Percentiles rank a stretch among this genome's conserved stretches.
These are phyloP conservation scores for Drosophila rhopaloa DNA, from an alignment of 1,140 invertebrate species.

Conservation along the genomic window DNA sequence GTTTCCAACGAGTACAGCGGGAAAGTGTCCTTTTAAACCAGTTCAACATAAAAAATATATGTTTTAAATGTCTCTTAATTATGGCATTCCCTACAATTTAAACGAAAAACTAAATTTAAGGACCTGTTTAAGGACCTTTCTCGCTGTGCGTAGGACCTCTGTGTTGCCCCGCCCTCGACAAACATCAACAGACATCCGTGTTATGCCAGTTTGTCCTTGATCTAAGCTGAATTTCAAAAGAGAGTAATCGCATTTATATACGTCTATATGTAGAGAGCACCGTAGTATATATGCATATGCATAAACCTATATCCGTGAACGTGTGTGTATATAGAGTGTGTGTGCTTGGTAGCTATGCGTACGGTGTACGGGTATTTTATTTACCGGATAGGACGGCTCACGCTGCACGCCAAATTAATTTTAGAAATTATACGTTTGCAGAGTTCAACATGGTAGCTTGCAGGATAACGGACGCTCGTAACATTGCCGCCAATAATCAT, in stretches of 20 bases:
- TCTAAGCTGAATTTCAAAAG: conserved; percentile 29
- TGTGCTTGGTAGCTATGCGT: conserved; percentile 63
- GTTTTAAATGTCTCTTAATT: too few species aligned
- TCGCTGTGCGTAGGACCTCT: conserved; percentile 14
- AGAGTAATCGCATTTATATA: conserved; percentile 45
- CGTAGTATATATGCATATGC: conserved; percentile 38
- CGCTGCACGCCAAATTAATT: conserved; percentile 86
- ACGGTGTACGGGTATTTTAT: conserved; percentile 70
- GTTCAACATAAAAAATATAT: too few species aligned
- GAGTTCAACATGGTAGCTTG: conserved; percentile 99
- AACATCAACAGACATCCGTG: conserved; percentile 13
- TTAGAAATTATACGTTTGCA: conserved; percentile 90
- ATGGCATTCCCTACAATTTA: too few species aligned
- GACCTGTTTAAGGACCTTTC: background rate
- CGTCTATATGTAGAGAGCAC: conserved; percentile 57
- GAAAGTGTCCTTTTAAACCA: background rate
- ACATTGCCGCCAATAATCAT: conserved; percentile 90
- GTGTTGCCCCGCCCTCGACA: conserved; percentile 2
- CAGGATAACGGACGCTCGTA: conserved; percentile 95
- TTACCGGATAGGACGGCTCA: conserved; percentile 83
- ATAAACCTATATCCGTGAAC: conserved; percentile 41
- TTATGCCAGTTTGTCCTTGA: conserved; percentile 60
- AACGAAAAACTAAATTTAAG: background rate
- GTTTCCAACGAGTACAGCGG: conserved; percentile 10
- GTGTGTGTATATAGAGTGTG: conserved; percentile 54